These are phyloP conservation scores for Podilymbus podiceps DNA, from an alignment of 2,113 vertebrate genomes.

Conservation along the genomic window DNA sequence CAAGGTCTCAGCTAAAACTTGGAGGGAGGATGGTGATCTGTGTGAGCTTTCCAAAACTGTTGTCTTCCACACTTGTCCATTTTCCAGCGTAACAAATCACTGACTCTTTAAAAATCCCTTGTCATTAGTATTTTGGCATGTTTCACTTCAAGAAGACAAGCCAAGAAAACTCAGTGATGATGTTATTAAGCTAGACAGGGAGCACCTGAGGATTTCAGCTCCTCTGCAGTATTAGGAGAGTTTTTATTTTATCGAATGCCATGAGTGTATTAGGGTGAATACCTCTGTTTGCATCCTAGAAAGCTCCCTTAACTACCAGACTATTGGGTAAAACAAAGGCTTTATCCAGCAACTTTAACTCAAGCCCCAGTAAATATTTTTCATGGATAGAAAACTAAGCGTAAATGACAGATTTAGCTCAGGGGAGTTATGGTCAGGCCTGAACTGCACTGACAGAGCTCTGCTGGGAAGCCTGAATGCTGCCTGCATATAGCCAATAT, in stretches of 20 bases:
- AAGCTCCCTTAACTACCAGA: conserved; percentile 16
- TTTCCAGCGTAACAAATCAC: conserved; percentile 28
- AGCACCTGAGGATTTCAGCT: conserved; percentile 53
- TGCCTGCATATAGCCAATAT: conserved; percentile 23
- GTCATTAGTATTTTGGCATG: conserved; percentile 39
- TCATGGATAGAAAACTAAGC: conserved; percentile 38
- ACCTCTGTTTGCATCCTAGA: background rate
- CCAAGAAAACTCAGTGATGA: conserved; percentile 12
- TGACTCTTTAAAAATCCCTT: conserved; percentile 19
- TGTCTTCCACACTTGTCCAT: background rate
- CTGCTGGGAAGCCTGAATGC: conserved; percentile 31
- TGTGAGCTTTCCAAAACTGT: background rate
- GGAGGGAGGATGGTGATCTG: background rate
- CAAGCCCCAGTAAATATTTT: conserved; percentile 39
- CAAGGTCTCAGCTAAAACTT: conserved; percentile 41
- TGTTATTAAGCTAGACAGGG: conserved; percentile 33
- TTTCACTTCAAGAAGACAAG: conserved; percentile 34
- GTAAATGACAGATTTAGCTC: conserved; percentile 46
- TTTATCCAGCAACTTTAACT: conserved; percentile 34
- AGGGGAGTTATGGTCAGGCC: conserved; percentile 31
- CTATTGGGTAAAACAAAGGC: background rate
- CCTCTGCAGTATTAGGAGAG: background rate
- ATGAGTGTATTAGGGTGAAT: background rate
- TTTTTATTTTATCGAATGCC: conserved; percentile 18
- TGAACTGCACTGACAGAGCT: conserved; percentile 48